Percentiles rank a stretch among this genome's conserved stretches.
phyloP scores from a whole-genome alignment of 1,140 invertebrate genomes.

The Apolygus lucorum region DNA sequence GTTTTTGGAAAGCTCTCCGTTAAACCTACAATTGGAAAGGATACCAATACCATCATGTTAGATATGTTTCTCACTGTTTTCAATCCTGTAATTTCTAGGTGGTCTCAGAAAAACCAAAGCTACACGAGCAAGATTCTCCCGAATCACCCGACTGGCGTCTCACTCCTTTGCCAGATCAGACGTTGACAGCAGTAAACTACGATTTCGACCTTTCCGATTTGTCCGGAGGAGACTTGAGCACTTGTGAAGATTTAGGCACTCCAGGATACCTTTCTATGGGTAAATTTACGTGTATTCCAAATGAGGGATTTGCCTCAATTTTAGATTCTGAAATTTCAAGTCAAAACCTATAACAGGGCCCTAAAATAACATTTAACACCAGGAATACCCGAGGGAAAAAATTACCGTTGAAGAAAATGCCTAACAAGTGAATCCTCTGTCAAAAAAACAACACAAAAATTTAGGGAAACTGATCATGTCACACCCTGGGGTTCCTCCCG shows the following conservation, averaged over 20 bases:
- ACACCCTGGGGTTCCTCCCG: too few species aligned
- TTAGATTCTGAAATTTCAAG: too few species aligned
- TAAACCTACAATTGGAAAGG: slow-evolving; percentile 24
- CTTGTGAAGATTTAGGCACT: slow-evolving; percentile 21
- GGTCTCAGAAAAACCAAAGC: slow-evolving; percentile 26
- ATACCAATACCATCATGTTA: too few species aligned
- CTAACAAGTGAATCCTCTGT: too few species aligned
- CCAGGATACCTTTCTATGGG: slow-evolving; percentile 25
- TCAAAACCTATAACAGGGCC: too few species aligned
- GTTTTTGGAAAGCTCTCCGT: slow-evolving; percentile 25
- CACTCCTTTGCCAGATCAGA: slow-evolving; percentile 49
- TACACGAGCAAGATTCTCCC: slow-evolving; percentile 35
- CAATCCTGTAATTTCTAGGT: slow-evolving; percentile 34
- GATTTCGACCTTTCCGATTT: slow-evolving; percentile 62
- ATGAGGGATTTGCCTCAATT: too few species aligned
- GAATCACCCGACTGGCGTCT: slow-evolving; percentile 49
- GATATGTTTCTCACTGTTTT: neutral
- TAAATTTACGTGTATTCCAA: too few species aligned
- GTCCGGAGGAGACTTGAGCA: slow-evolving; percentile 39
- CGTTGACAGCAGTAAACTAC: slow-evolving; percentile 58
- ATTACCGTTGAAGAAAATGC: too few species aligned
- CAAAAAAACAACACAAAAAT: too few species aligned
- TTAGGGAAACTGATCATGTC: too few species aligned
- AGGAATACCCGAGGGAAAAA: too few species aligned
- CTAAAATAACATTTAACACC: too few species aligned